Evolutionary conservation across 2,113 vertebrate genomes (phyloP).

Genomic region (Cephalopterus ornatus): DNA sequence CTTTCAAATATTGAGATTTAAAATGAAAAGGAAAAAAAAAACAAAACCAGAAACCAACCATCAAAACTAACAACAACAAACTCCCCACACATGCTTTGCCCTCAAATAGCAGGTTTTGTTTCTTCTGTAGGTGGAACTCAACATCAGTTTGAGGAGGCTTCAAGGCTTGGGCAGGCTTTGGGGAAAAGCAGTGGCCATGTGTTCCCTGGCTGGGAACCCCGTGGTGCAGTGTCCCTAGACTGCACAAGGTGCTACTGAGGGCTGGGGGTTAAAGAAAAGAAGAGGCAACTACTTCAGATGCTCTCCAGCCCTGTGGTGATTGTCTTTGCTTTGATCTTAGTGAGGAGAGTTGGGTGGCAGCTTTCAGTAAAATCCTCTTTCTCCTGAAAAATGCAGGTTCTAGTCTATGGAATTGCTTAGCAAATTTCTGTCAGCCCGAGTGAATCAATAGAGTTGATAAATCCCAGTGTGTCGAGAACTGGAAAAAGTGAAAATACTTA

Average conservation of each 20-base stretch:
- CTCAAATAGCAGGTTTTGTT: neutral
- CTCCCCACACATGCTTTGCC: neutral
- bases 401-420: neutral
- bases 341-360: neutral
- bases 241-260: neutral
- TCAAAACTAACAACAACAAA: neutral
- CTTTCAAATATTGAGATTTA: neutral
- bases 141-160: accelerated
- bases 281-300: neutral
- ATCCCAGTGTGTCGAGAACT: neutral
- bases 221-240: accelerated
- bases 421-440: neutral
- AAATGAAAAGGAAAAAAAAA: neutral
- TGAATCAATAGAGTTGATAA: neutral
- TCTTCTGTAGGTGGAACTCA: neutral
- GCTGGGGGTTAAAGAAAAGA: neutral
- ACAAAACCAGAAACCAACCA: neutral
- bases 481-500: neutral
- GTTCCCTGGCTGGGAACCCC: neutral
- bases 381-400: neutral
- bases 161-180: neutral
- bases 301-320: neutral
- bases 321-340: neutral
- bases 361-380: neutral
- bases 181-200: neutral